These are phyloP conservation scores for Odocoileus hemionus DNA, from an alignment of 2,113 vertebrate genomes.

Conservation along the genomic window DNA sequence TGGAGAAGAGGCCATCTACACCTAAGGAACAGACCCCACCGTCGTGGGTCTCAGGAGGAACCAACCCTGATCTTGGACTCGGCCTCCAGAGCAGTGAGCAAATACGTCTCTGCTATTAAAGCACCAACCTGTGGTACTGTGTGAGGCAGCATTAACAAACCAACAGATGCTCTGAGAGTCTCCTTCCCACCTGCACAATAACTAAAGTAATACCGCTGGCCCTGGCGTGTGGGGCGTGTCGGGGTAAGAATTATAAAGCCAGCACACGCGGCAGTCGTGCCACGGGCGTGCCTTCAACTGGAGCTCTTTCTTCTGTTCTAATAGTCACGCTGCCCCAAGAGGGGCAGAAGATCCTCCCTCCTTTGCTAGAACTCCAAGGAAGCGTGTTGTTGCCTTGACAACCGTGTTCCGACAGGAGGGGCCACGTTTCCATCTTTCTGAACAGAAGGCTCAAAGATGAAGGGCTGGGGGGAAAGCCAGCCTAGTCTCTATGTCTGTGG, in stretches of 20 bases:
- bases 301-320: not conserved
- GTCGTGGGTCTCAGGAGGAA: fast-evolving
- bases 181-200: not conserved
- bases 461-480: not conserved
- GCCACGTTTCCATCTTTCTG: conserved; percentile 43
- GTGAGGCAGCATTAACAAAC: not conserved
- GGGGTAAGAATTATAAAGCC: fast-evolving
- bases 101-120: not conserved
- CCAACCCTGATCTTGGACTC: not conserved
- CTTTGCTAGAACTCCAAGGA: conserved; percentile 55
- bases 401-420: conserved; percentile 60
- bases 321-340: conserved; percentile 53
- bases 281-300: fast-evolving
- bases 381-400: conserved; percentile 65
- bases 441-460: conserved; percentile 43
- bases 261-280: fast-evolving
- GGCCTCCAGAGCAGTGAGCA: not conserved
- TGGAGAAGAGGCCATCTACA: fast-evolving
- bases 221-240: fast-evolving
- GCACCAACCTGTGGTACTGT: fast-evolving
- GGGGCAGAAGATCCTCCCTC: conserved; percentile 44
- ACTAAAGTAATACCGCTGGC: fast-evolving
- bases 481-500: fast-evolving
- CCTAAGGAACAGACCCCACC: not conserved
- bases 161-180: fast-evolving